A percentile compares a stretch with the other conserved stretches of the same genome.
phyloP scores from a whole-genome alignment of 2,113 vertebrate genomes.

The Ceyx margarethae region DNA sequence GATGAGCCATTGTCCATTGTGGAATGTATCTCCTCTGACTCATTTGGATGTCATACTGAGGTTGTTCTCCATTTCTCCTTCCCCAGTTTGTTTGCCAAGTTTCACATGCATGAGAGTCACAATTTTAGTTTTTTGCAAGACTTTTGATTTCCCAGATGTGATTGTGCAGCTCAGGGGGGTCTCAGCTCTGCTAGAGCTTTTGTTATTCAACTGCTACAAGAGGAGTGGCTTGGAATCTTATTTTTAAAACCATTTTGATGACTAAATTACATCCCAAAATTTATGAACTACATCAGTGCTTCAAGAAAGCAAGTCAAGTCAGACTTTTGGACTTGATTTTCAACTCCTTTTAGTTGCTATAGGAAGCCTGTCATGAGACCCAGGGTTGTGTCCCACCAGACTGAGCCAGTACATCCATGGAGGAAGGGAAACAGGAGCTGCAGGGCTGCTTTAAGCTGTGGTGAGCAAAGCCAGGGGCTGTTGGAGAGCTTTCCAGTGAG shows the following conservation, averaged over 20 bases:
- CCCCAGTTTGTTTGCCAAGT: constrained; percentile 60
- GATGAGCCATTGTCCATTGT: constrained; percentile 56
- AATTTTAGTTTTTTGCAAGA: constrained; percentile 46
- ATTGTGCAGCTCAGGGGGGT: constrained; percentile 14
- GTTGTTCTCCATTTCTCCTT: constrained; percentile 57
- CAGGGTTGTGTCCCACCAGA: neutral
- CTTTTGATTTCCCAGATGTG: constrained; percentile 41
- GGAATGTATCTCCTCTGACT: constrained; percentile 37
- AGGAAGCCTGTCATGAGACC: neutral
- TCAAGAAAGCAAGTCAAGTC: neutral
- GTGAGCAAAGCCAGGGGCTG: neutral
- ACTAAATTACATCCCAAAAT: neutral
- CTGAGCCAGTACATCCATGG: neutral
- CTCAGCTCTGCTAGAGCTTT: constrained; percentile 32
- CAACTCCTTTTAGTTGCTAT: neutral
- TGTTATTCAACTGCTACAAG: neutral
- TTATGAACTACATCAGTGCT: neutral
- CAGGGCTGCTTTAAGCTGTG: neutral
- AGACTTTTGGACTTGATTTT: neutral
- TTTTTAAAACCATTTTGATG: constrained; percentile 13
- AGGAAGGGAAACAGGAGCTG: neutral
- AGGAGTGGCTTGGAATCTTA: neutral
- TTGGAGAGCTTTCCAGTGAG: neutral
- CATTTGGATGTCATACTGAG: constrained; percentile 41
- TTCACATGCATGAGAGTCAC: constrained; percentile 62